Evolutionary conservation across 2,797 vertebrate species (phyloP).

Genomic region (Gobio occitaniae): DNA sequence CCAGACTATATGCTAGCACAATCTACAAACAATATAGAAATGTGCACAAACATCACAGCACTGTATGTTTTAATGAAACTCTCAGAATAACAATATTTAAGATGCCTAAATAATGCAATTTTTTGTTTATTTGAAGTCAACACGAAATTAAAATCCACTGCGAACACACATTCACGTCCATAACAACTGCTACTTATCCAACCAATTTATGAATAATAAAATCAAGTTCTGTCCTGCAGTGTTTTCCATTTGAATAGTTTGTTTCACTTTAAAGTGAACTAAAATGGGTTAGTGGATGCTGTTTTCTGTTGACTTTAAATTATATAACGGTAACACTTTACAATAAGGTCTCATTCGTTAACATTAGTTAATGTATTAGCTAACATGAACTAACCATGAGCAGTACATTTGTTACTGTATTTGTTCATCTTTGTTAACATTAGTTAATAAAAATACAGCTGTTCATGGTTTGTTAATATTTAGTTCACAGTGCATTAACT

Average conservation of each 20-base stretch:
- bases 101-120: neutral
- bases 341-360: too few relatives aligned
- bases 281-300: neutral
- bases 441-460: too few relatives aligned
- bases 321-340: too few relatives aligned
- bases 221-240: neutral
- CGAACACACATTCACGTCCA: neutral
- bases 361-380: too few relatives aligned
- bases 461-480: too few relatives aligned
- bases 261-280: neutral
- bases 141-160: neutral
- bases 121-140: slow-evolving; percentile 5
- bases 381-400: too few relatives aligned
- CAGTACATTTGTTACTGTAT: too few relatives aligned
- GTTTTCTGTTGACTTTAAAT: slow-evolving; percentile 20
- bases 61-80: slow-evolving; percentile 12
- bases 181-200: neutral
- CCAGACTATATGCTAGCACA: too few relatives aligned
- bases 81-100: slow-evolving; percentile 2
- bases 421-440: too few relatives aligned
- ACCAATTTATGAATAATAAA: neutral
- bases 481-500: too few relatives aligned
- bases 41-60: neutral
- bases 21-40: neutral
- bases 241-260: neutral